phyloP scores from a whole-genome alignment of 2,113 vertebrate genomes.

The Silurus meridionalis region DNA sequence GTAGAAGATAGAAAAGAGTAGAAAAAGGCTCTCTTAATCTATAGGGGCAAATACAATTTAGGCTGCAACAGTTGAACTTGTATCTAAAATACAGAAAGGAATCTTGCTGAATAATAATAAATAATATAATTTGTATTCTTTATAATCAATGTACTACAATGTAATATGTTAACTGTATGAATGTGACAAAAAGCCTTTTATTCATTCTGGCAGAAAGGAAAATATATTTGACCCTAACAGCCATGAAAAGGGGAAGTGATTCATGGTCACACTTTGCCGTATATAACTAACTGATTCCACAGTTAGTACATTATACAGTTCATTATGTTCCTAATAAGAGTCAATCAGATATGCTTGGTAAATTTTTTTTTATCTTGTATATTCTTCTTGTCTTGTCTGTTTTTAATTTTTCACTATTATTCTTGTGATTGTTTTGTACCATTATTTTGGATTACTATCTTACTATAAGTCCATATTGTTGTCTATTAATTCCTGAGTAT shows the following conservation, averaged over 20 bases:
- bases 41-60: background rate
- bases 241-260: conserved; percentile 9
- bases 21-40: background rate
- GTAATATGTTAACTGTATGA: background rate
- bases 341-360: background rate
- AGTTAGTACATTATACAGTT: background rate
- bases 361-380: background rate
- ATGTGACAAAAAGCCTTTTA: background rate
- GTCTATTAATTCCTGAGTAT: background rate
- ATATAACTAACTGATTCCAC: background rate
- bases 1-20: background rate
- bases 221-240: background rate
- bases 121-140: background rate
- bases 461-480: background rate
- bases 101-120: background rate
- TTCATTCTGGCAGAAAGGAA: background rate
- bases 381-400: background rate
- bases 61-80: background rate
- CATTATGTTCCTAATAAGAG: background rate
- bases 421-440: background rate
- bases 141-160: background rate
- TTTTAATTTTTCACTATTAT: background rate
- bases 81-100: background rate
- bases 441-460: background rate
- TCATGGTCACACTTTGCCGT: conserved; percentile 4